Evolutionary conservation across 2,113 vertebrate species (phyloP).

Genomic region (Eurypyga helias): DNA sequence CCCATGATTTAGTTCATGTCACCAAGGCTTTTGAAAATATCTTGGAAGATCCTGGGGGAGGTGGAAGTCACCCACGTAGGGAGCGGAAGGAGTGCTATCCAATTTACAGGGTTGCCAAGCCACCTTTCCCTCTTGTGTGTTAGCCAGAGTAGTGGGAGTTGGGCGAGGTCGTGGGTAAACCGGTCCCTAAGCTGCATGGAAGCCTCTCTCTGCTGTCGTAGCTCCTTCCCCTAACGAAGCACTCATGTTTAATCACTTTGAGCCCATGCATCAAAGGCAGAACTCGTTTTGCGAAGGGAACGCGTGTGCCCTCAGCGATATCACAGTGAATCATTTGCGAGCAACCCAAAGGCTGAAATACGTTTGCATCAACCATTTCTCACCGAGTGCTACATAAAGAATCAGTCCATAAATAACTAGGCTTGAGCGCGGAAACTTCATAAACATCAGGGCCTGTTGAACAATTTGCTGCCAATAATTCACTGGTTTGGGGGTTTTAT

Average conservation of each 20-base stretch:
- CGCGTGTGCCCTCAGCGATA: neutral
- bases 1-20: neutral
- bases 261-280: neutral
- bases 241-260: neutral
- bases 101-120: too few species aligned
- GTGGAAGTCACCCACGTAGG: accelerated
- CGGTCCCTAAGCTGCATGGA: neutral
- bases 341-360: neutral
- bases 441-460: neutral
- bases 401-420: neutral
- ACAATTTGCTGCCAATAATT: neutral
- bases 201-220: neutral
- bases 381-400: neutral
- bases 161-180: accelerated
- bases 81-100: neutral
- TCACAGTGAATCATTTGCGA: neutral
- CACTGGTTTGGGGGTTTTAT: neutral
- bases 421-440: neutral
- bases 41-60: neutral
- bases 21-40: neutral
- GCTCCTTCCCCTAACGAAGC: neutral
- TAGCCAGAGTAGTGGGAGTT: neutral
- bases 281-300: neutral
- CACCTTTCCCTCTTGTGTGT: accelerated
- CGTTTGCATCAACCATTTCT: neutral